Evolutionary conservation across 2,113 vertebrate species (phyloP).

Genomic region (Galeopterus variegatus): DNA sequence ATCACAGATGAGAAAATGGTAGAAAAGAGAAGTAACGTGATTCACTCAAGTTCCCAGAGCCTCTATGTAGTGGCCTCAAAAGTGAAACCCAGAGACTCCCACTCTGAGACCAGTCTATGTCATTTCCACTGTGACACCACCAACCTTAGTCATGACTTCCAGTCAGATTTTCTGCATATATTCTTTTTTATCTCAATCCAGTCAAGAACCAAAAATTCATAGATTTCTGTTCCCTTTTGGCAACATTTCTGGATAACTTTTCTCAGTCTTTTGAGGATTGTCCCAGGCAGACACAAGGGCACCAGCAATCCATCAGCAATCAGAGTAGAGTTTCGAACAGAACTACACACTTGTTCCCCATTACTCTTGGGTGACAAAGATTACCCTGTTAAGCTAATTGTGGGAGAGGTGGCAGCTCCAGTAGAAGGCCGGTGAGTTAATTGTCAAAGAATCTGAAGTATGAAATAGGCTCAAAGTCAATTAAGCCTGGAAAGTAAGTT

Average conservation of each 20-base stretch:
- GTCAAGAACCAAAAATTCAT: background rate
- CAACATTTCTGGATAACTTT: background rate
- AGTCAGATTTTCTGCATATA: background rate
- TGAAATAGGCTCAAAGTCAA: constrained; percentile 27
- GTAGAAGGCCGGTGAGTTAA: background rate
- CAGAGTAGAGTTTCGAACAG: background rate
- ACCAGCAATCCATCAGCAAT: background rate
- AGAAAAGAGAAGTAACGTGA: background rate
- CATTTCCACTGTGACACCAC: background rate
- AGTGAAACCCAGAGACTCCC: background rate
- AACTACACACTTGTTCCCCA: background rate
- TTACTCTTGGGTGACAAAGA: background rate
- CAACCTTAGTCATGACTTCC: background rate
- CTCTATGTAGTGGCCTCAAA: background rate
- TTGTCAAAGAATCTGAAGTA: constrained; percentile 66
- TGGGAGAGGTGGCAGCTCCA: background rate
- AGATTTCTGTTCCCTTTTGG: background rate
- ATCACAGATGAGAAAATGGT: background rate
- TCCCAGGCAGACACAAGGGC: background rate
- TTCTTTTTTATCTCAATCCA: background rate
- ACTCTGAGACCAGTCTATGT: background rate
- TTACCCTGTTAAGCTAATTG: background rate
- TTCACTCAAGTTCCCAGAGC: background rate
- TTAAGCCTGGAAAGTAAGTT: background rate
- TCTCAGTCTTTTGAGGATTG: background rate